Evolutionary conservation across 2,797 vertebrate genomes (phyloP).

Genomic region (Luscinia megarhynchos): DNA sequence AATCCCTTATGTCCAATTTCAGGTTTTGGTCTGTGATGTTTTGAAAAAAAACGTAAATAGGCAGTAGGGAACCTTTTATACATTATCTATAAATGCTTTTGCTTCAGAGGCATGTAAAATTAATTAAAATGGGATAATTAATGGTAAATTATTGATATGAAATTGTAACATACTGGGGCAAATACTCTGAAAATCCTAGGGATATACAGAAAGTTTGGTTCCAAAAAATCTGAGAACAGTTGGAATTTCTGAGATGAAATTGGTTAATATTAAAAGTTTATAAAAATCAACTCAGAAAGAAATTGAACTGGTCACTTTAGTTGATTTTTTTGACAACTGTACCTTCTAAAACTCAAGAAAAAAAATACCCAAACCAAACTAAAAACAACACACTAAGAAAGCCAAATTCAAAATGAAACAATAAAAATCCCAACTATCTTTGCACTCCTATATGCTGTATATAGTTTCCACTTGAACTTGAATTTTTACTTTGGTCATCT

Average conservation of each 20-base stretch:
- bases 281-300: background rate
- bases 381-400: background rate
- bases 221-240: background rate
- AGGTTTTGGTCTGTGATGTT: background rate
- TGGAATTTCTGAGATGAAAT: background rate
- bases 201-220: background rate
- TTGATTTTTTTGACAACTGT: background rate
- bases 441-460: background rate
- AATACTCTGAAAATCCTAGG: background rate
- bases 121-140: conserved; percentile 24
- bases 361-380: background rate
- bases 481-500: background rate
- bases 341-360: background rate
- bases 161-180: background rate
- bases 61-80: background rate
- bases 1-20: background rate
- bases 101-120: background rate
- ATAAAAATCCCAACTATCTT: background rate
- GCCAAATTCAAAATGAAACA: background rate
- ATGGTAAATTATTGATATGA: background rate
- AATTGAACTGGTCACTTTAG: background rate
- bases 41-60: conserved; percentile 8
- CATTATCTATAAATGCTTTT: background rate
- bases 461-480: background rate
- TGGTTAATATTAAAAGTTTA: background rate